Conservation (phyloP, 1,140 invertebrate genomes). For the Drosophila tani region DNA sequence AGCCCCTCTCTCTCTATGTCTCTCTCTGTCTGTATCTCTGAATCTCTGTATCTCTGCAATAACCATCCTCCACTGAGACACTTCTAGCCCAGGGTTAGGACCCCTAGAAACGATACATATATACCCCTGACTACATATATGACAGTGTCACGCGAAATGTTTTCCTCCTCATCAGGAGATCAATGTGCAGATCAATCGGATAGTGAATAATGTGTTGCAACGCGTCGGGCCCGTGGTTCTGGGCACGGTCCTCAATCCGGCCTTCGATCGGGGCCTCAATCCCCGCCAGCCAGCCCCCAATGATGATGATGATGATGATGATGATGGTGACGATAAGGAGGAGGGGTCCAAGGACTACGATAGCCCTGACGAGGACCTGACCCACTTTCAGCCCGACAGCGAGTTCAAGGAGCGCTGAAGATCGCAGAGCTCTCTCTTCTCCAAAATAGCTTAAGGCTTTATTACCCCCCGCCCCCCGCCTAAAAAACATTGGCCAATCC, state of each 20-base stretch:
- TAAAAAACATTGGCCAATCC: constrained; percentile 21
- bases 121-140: not conserved
- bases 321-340: constrained; percentile 14
- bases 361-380: constrained; percentile 56
- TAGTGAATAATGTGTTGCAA: constrained; percentile 80
- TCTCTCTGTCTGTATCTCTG: not conserved
- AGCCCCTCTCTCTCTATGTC: not conserved
- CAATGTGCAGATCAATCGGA: constrained; percentile 82
- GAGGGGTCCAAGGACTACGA: constrained; percentile 56
- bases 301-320: not conserved
- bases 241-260: constrained; percentile 75
- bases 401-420: constrained; percentile 49
- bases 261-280: constrained; percentile 30
- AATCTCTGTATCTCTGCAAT: constrained; percentile 1
- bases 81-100: constrained; percentile 22
- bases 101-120: constrained; percentile 4
- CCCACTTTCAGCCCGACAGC: constrained; percentile 61
- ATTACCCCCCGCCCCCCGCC: no score
- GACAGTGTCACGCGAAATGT: constrained; percentile 45
- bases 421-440: not conserved
- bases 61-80: constrained; percentile 7
- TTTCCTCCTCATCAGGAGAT: constrained; percentile 76
- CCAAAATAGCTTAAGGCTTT: constrained; percentile 23
- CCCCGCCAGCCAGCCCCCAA: constrained; percentile 6
- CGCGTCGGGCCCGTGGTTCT: constrained; percentile 73